A percentile compares a stretch with the other conserved stretches of the same genome.
Evolutionary conservation across 2,113 vertebrate genomes (phyloP).

Genomic region (Chrysemys picta): DNA sequence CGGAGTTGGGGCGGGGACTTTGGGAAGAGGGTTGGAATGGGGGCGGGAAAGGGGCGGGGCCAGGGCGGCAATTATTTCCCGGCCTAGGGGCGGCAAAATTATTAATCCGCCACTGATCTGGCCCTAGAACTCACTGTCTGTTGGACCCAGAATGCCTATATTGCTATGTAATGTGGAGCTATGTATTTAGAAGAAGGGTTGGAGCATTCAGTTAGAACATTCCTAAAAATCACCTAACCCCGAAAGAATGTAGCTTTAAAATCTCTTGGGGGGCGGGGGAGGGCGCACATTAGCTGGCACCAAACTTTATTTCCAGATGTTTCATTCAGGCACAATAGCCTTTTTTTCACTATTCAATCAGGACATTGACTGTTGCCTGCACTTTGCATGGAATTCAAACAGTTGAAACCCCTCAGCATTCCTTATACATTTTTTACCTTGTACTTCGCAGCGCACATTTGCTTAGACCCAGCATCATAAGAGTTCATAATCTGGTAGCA

Average conservation of each 20-base stretch:
- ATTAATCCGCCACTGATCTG: not conserved
- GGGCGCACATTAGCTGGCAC: slow-evolving; percentile 69
- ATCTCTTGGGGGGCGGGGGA: slow-evolving; percentile 9
- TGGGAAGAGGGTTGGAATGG: too few species aligned
- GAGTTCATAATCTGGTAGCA: slow-evolving; percentile 10
- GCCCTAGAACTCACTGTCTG: slow-evolving; percentile 1
- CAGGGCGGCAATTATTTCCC: too few species aligned
- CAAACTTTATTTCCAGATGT: slow-evolving; percentile 73
- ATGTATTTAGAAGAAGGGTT: slow-evolving; percentile 27
- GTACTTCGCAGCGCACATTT: slow-evolving; percentile 45
- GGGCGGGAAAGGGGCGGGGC: too few species aligned
- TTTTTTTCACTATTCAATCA: slow-evolving; percentile 43
- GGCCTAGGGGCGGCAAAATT: too few species aligned
- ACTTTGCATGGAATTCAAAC: slow-evolving; percentile 57
- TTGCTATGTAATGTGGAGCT: slow-evolving; percentile 47
- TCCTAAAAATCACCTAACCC: slow-evolving; percentile 58
- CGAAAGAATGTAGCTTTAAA: slow-evolving; percentile 65
- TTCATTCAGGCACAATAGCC: slow-evolving; percentile 56
- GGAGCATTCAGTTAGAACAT: slow-evolving; percentile 48
- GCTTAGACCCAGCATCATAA: slow-evolving; percentile 47
- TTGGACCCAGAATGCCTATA: not conserved
- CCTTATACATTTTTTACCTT: slow-evolving; percentile 42
- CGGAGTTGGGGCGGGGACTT: too few species aligned
- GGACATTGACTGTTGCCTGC: slow-evolving; percentile 35
- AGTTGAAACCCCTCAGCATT: slow-evolving; percentile 40